Conservation (phyloP, 1,140 invertebrate genomes). For the Oncopodura yosiiana region DNA sequence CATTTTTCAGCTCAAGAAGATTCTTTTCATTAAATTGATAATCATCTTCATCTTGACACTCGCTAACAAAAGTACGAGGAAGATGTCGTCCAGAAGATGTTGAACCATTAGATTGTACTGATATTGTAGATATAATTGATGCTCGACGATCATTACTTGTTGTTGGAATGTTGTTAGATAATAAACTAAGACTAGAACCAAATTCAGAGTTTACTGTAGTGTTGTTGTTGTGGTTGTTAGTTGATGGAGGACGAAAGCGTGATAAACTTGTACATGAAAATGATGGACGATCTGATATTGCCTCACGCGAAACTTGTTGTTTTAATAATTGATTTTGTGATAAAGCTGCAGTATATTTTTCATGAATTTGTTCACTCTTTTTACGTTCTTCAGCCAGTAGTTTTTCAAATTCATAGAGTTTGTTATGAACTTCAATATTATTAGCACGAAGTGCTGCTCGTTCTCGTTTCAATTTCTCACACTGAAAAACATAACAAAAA, state of each 20-base stretch:
- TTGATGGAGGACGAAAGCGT: no score
- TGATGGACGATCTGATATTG: no score
- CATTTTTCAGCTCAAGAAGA: constrained; percentile 47
- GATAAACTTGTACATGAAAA: no score
- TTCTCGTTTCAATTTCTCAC: constrained; percentile 6
- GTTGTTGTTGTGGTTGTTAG: no score
- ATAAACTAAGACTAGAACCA: neutral
- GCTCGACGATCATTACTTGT: constrained; percentile 5
- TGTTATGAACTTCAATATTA: constrained; percentile 6
- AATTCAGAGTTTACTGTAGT: no score
- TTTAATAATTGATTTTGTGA: no score
- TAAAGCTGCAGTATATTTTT: no score
- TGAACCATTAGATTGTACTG: constrained; percentile 37
- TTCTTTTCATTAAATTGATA: constrained; percentile 39
- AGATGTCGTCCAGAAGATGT: constrained; percentile 38
- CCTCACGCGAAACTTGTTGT: no score
- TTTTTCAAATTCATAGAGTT: neutral
- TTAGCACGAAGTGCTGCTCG: neutral
- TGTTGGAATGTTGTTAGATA: neutral
- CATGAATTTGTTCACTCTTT: no score
- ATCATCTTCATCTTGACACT: constrained; percentile 70
- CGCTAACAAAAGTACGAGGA: constrained; percentile 43
- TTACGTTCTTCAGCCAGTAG: neutral
- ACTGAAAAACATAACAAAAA: constrained; percentile 1
- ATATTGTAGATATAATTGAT: constrained; percentile 17